Base-by-base conservation (phyloP, 2,888 invertebrate genomes). In the Drosophila niveifrons region DNA sequence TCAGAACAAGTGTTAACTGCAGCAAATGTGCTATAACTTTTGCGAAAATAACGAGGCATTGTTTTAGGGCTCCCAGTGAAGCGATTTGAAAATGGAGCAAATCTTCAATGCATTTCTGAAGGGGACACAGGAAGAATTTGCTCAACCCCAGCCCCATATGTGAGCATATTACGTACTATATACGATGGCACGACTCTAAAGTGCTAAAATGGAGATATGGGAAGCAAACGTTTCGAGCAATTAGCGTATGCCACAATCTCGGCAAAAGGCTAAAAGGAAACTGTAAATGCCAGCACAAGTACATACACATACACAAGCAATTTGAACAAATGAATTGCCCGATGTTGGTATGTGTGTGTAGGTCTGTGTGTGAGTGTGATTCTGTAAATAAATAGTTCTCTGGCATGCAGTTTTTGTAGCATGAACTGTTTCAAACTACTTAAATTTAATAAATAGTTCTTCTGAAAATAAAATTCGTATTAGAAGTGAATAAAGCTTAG, bases 231-330 rank as follows among this genome's bases (percentile, higher is more conserved):
- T 58, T 88, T 78, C 73, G 39, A 81, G 80, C 84, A 86, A 88
- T 86, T 86, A 80, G 87, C 80, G 87, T 80, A 75, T 74, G 73
- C 83, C 80, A 71, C 80, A 88, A 86, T 86, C 83, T 88, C 83
- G 67, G 64, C 66, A 70, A 72, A 75, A 71, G 69, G 72, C 75
- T 72, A 72, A 88, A 75, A 72, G 72, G 75, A 70, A 73, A 65
- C 79, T 81, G 66, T 66, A 72, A 72, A 75, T 69, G 69, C 88
- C 66, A 67, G 69, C 52, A 67, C 58, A 61, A 52, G 64, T 48
- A 58, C 53, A 70, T 57, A 58, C 36, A 53, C 46, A 53, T 41
- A 59, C 63, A 63, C 71, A 65, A 66, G 48, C 76, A 53, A 53
- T 70, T 66, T 65, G 36, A 64, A 23, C 80, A 69, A 81, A 82